Evolutionary conservation across 2,113 vertebrate genomes (phyloP), one percentile per base, ranked within the genome.

Genomic region (Ophthalmolycus amberensis): DNA sequence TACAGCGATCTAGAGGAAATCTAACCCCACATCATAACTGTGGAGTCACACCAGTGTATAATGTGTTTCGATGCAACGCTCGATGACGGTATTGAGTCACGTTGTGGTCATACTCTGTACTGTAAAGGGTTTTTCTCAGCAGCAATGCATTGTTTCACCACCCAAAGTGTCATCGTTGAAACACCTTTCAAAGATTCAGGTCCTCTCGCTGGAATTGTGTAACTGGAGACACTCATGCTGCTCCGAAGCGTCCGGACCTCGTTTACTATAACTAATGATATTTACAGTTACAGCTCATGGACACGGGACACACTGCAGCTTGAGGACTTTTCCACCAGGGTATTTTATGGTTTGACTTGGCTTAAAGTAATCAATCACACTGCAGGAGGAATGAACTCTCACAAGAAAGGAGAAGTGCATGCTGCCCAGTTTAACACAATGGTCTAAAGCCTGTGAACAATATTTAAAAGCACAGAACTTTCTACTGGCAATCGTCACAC

Each of bases 61-160:
- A 64, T 20, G 59, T 32, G 12, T 60, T 27, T 18, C 3, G 2
- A 66, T 85, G 70, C 54, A 59, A 68, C 76, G 48, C 59, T 46
- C 29, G 52, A 69, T 85, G 69, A 87, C 0, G 25, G 7, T 32
- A 25, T 6, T 76, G 71, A 82, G 76, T 82, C 83, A 83, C 22
- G 3, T 1, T 80, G 68, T 14, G 78, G 80, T 29, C 69, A 75
- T 34, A 66, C 54, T 74, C 27, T n/a, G 20, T 37, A 37, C 29
- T 25, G 16, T 29, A 44, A 44, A 59, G 29, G 40, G 40, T 82
- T 75, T 50, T 82, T 78, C 66, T 65, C 32, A 58, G 82, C 54
- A 64, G 40, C 34, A 29, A 27, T 65, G 22, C 9, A 52, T 25
- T 42, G 11, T 81, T 79, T 85, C 69, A 59, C 68, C 56, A 42